phyloP scores from a whole-genome alignment of 1,140 invertebrate species.

The Vanessa tameamea region DNA sequence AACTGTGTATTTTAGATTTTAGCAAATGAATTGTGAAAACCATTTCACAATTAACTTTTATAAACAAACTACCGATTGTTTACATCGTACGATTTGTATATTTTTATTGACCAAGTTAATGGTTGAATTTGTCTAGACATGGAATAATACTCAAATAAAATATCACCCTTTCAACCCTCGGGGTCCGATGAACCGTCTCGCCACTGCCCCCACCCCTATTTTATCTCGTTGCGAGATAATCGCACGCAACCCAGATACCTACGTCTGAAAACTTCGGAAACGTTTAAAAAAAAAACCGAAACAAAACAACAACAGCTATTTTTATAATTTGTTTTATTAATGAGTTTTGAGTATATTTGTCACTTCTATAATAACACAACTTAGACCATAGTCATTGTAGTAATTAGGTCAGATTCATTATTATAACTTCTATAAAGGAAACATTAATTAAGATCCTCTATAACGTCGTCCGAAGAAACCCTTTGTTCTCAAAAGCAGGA shows the following conservation, averaged over 20 bases:
- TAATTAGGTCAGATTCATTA: conserved; percentile 34
- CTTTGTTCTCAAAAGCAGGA: conserved; percentile 26
- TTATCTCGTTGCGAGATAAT: conserved; percentile 25
- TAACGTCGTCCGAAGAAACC: conserved; percentile 10
- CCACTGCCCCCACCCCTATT: conserved; percentile 34
- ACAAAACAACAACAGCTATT: too few species aligned
- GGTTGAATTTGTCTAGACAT: conserved; percentile 58
- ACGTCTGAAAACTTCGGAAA: conserved; percentile 10
- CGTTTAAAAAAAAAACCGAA: background rate
- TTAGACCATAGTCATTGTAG: background rate
- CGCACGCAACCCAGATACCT: conserved; percentile 19
- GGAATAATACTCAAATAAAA: conserved; percentile 52
- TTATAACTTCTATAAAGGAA: conserved; percentile 29
- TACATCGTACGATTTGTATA: conserved; percentile 1
- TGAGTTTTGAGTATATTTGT: background rate
- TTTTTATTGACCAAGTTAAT: conserved; percentile 21
- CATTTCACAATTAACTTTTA: too few species aligned
- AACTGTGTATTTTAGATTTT: background rate
- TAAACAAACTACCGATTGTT: background rate
- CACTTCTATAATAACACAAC: background rate
- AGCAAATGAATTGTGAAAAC: background rate
- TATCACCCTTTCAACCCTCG: conserved; percentile 43
- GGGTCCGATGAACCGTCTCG: conserved; percentile 72
- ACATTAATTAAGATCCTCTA: conserved; percentile 34
- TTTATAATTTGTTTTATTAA: background rate